Base-by-base conservation (phyloP, 2,113 vertebrate genomes). In the Nerophis lumbriciformis region DNA sequence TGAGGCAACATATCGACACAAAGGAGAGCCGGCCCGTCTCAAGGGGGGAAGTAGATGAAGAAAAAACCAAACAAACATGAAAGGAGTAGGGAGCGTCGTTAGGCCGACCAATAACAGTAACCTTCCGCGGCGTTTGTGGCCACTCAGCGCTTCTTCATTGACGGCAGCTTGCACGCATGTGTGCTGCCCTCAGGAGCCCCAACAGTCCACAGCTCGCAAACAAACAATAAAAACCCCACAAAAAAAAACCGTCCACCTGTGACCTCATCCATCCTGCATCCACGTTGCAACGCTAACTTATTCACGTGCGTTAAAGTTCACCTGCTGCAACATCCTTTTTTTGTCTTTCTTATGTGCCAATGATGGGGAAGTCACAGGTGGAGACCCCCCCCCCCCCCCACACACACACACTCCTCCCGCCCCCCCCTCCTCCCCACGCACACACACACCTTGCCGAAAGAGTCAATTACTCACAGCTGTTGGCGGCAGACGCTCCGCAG, bases 381-480 rank as follows among this genome's bases (percentile, higher is more conserved):
- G 67, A 73, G 65, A n/a, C 19, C 55, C n/a, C 39, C 7, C 16
- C n/a, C 38, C 11, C 19, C 11, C 4, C 28, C 28, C 28, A 28
- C 28, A 28, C 28, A 28, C 28, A 28, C 2, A 28, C 28, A 28
- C 1, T n/a, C n/a, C n/a, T n/a, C 19, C 55, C n/a, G n/a, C 7
- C 16, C n/a, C 38, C 11, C 19, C 11, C 4, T 4, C 28, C 28
- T 28, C 28, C 28, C 28, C 28, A 28, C 28, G 28, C 28, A 28
- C 28, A 28, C 28, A 28, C 28, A 28, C 28, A 28, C 28, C 28
- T 28, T 28, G 28, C 44, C 6, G 19, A 57, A 44, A 19, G 16
- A 68, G 53, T 39, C 65, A 7, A 45, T 44, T 81, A 91, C 90
- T 91, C 78, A 91, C 88, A 61, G 78, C 86, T 84, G 69, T 77